Conservation (phyloP, 1,140 invertebrate genomes). For the Gryllus bimaculatus region DNA sequence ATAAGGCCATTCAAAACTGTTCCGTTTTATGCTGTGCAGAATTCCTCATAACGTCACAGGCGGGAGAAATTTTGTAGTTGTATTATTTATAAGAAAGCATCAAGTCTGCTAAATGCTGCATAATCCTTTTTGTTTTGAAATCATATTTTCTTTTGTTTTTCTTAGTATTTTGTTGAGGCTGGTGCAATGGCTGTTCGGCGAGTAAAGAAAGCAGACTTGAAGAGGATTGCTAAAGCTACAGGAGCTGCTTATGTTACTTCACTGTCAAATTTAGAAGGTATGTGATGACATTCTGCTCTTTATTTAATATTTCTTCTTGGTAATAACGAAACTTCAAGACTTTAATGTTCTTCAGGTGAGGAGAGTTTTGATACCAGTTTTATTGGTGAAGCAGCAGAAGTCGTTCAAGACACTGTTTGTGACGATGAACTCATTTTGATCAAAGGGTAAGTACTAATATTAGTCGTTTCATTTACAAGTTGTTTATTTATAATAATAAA, state of each 20-base stretch:
- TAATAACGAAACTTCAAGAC: not conserved
- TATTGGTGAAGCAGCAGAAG: slow-evolving; percentile 94
- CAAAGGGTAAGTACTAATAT: slow-evolving; percentile 59
- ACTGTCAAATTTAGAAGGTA: slow-evolving; percentile 87
- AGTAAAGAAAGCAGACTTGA: slow-evolving; percentile 92
- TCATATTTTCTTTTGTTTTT: slow-evolving; percentile 19
- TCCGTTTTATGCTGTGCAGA: too few relatives aligned
- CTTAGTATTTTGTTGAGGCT: slow-evolving; percentile 87
- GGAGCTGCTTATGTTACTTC: slow-evolving; percentile 88
- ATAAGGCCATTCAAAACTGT: too few relatives aligned
- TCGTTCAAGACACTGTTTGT: slow-evolving; percentile 89
- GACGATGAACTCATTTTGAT: slow-evolving; percentile 98
- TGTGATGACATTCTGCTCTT: not conserved
- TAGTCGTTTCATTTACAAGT: not conserved
- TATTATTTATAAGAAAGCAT: too few relatives aligned
- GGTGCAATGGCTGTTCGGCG: slow-evolving; percentile 95
- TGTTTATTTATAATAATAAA: not conserved
- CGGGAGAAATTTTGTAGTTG: too few relatives aligned
- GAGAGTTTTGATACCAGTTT: slow-evolving; percentile 88
- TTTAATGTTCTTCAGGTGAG: slow-evolving; percentile 54
- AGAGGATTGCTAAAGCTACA: slow-evolving; percentile 98
- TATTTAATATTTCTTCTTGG: not conserved
- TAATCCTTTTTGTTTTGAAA: not conserved
- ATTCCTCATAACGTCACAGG: too few relatives aligned
- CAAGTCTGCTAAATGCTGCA: not conserved